phyloP scores from a whole-genome alignment of 2,888 invertebrate genomes.

The Lymantria monacha region DNA sequence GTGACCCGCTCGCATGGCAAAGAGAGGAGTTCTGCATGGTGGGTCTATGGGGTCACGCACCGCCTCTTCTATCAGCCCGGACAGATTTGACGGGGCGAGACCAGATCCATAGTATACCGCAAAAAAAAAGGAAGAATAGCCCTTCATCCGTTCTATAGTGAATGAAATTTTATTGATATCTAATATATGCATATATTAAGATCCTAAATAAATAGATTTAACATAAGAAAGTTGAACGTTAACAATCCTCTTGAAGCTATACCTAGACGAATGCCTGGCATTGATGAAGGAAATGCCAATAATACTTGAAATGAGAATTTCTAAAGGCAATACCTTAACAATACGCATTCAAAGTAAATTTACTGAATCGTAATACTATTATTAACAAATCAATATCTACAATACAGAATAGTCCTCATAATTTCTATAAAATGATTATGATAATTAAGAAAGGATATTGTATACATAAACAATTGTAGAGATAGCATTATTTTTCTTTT shows the following conservation, averaged over 20 bases:
- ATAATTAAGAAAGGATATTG: background rate
- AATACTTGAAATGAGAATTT: slow-evolving; percentile 4
- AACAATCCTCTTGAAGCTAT: slow-evolving; percentile 1
- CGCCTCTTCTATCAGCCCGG: no score
- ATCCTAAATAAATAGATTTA: slow-evolving; percentile 1
- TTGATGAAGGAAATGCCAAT: slow-evolving; percentile 6
- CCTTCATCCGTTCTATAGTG: no score
- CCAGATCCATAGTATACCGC: no score
- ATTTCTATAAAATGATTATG: slow-evolving; percentile 6
- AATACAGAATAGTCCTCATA: background rate
- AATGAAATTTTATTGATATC: background rate
- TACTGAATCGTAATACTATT: slow-evolving; percentile 3
- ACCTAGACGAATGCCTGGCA: slow-evolving; percentile 7
- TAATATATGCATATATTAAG: background rate
- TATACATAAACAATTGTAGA: no score
- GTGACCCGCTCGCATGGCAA: no score
- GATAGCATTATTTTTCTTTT: no score
- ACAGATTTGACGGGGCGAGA: no score
- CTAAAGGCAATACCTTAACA: slow-evolving; percentile 2
- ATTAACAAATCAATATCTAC: no score
- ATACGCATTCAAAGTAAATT: slow-evolving; percentile 3
- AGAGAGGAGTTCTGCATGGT: no score
- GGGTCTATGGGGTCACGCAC: no score
- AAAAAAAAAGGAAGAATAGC: no score
- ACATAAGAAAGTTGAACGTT: background rate